These are phyloP conservation scores for Notothenia rossii DNA, from an alignment of 2,113 vertebrate species.

Conservation along the genomic window DNA sequence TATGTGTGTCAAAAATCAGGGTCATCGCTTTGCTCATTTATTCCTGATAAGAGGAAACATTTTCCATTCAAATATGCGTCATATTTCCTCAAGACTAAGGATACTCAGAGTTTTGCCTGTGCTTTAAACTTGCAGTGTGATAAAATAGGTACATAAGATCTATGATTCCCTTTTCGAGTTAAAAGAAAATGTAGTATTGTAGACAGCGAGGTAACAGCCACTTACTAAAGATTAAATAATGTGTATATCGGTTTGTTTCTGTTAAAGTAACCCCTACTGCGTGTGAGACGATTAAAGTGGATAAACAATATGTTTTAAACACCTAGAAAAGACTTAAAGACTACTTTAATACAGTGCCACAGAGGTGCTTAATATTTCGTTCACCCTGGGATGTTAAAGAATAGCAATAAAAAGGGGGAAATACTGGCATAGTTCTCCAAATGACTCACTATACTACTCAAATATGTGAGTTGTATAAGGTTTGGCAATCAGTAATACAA, in stretches of 20 bases:
- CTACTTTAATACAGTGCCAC: neutral
- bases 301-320: neutral
- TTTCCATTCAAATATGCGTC: slow-evolving; percentile 16
- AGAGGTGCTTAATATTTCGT: neutral
- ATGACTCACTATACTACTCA: too few relatives aligned
- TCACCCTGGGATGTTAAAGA: neutral
- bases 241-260: neutral
- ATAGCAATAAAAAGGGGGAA: too few relatives aligned
- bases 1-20: neutral
- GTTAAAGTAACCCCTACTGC: neutral
- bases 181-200: neutral
- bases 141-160: neutral
- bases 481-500: neutral
- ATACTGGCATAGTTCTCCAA: too few relatives aligned
- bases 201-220: too few relatives aligned
- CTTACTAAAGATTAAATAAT: neutral
- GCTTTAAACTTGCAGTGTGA: neutral
- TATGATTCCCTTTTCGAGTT: neutral
- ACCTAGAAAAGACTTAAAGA: neutral
- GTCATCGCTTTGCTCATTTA: slow-evolving; percentile 3
- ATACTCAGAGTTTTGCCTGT: neutral
- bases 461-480: neutral
- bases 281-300: neutral
- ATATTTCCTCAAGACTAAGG: neutral
- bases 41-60: neutral